Base-by-base conservation (phyloP, 2,797 vertebrate species). In the Periophthalmus magnuspinnatus region DNA sequence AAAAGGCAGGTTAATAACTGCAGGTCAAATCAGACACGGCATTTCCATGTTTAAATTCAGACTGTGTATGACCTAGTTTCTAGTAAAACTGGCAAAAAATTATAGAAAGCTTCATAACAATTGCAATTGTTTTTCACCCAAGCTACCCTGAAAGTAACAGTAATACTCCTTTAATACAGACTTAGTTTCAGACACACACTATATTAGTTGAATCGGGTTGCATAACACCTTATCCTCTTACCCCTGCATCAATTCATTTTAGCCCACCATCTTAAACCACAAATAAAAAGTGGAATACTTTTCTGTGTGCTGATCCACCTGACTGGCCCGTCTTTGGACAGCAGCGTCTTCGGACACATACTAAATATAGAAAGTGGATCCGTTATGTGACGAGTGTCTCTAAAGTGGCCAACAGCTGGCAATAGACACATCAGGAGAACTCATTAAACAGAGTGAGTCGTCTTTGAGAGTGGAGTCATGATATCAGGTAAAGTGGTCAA, bases 361-460 rank as follows among this genome's bases (percentile, higher is more conserved):
- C 78, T 76, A 84, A 86, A 84, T 76, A 82, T 75, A 84, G 86
- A 74, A 70, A 55, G 36, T 59, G 63, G 14, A 33, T 65, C 80
- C 76, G 72, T 81, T 72, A 36, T 69, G 57, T 71, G 76, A 82
- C 33, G 77, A 76, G 69, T 81, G 72, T 72, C 74, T 72, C 16
- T 6, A 72, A 79, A 76, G 76, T 74, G 78, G 68, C 75, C 71
- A 83, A 83, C 83, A 88, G 83, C 84, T 87, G 78, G 77, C 64
- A 13, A 81, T 79, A 80, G 77, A 72, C 21, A 63, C 83, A 83
- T 81, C 58, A 71, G 80, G 73, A 16, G 13, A 86, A 81, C 81
- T 90, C 83, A 91, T 90, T 91, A 90, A 88, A 81, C 70, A 86
- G 86, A 90, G 86, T 86, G 88, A 87, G 78, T 84, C 84, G 76